Evolutionary conservation across 35 echinoderm and acorn worm species (phyloP).

Genomic region (Apostichopus parvimensis): DNA sequence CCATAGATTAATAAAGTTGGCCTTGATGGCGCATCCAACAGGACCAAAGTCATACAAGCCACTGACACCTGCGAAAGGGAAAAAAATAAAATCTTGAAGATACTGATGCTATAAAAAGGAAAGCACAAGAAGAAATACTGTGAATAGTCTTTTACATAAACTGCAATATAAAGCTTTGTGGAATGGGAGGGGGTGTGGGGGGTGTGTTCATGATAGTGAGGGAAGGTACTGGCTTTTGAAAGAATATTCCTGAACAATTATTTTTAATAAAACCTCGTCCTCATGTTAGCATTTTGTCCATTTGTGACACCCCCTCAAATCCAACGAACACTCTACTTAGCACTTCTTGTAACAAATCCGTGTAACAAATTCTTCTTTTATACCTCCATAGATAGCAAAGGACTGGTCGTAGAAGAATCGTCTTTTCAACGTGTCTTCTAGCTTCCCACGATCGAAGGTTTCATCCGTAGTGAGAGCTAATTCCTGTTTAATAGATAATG

Average conservation of each 20-base stretch:
- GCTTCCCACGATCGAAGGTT: slow-evolving; percentile 87
- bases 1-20: slow-evolving; percentile 90
- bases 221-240: no score
- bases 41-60: slow-evolving; percentile 99
- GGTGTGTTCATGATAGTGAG: no score
- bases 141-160: no score
- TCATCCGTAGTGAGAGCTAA: slow-evolving; percentile 70
- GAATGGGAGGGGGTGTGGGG: no score
- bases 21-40: slow-evolving; percentile 92
- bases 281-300: no score
- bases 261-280: no score
- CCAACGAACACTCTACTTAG: no score
- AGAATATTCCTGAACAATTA: no score
- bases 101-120: no score
- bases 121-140: no score
- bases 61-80: slow-evolving; percentile 77
- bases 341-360: neutral
- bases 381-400: slow-evolving; percentile 98
- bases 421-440: slow-evolving; percentile 97
- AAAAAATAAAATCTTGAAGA: neutral
- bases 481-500: slow-evolving; percentile 65
- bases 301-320: no score
- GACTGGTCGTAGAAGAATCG: slow-evolving; percentile 98
- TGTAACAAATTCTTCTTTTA: neutral
- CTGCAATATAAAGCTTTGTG: no score